Evolutionary conservation across 2,113 vertebrate genomes (phyloP), one percentile per base, ranked within the genome.

Genomic region (Nycticebus coucang): DNA sequence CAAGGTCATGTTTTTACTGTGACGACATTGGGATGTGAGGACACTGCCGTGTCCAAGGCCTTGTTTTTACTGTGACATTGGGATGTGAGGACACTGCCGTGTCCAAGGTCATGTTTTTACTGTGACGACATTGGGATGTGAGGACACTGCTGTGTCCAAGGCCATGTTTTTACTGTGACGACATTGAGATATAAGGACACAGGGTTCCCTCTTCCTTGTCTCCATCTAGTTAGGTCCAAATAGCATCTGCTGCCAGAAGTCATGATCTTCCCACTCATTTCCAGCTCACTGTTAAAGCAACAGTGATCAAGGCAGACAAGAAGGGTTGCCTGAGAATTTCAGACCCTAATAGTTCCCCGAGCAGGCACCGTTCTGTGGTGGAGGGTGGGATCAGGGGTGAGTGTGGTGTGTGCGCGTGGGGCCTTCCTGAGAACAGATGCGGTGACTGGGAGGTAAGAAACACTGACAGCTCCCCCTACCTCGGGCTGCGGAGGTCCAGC

Each of bases 361-460:
- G 18, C 19, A 87, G 15, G 26, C 3, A 24, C 55, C 28, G 14
- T 72, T 14, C 17, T 10, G 12, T 45, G 35, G 15, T 13, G 24
- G 71, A 62, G 12, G 4, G 10, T 5, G 15, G 13, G 30, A 33
- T 26, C 5, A 5, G 81, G 17, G 22, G 60, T 21, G 8, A 24
- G 55, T 24, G n/a, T 19, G 33, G 33, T 1, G 0, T 0, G 18
- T 71, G n/a, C 0, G 0, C 8, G 4, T 17, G 3, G 13, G 17
- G 45, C 53, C 53, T 30, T 45, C 19, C n/a, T 35, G 15, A n/a
- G 10, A 21, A 24, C 21, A 60, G 9, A 60, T 30, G 33, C 4
- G 12, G 28, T 14, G 7, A 62, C 18, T 17, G 5, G 62, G 62
- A 69, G 8, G 21, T 50, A 59, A 30, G 19, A 13, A 45, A 15